Evolutionary conservation across 2,113 vertebrate genomes (phyloP).

Genomic region (Syrmaticus mikado): DNA sequence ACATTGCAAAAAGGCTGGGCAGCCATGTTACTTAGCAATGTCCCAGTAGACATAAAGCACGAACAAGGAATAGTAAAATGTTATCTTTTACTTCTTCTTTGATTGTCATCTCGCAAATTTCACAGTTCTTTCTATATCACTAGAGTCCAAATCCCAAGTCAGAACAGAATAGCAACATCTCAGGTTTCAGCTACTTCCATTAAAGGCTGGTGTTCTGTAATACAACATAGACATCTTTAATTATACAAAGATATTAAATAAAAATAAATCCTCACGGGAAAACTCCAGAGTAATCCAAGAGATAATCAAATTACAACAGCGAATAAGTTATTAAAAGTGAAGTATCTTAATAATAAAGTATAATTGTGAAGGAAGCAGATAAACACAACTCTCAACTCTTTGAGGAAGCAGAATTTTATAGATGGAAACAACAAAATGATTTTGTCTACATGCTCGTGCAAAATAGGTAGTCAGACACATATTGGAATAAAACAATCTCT

Average conservation of each 20-base stretch:
- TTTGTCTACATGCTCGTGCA: not conserved
- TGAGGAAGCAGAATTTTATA: not conserved
- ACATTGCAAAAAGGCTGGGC: not conserved
- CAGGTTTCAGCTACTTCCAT: not conserved
- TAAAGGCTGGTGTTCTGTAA: not conserved
- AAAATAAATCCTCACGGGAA: conserved; percentile 32
- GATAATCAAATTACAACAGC: conserved; percentile 26
- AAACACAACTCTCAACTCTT: not conserved
- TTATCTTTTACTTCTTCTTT: not conserved
- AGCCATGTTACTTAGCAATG: not conserved
- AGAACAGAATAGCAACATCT: not conserved
- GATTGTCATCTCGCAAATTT: not conserved
- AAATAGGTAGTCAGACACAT: not conserved
- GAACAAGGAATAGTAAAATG: not conserved
- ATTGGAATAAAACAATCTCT: not conserved
- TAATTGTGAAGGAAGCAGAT: not conserved
- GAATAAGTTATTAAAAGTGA: conserved; percentile 31
- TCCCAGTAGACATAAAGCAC: not conserved
- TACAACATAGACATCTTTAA: not conserved
- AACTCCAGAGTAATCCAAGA: not conserved
- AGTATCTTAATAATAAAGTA: conserved; percentile 21
- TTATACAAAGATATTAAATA: conserved; percentile 11
- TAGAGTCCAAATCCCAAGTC: not conserved
- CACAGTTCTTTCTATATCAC: not conserved
- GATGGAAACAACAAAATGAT: not conserved